phyloP scores from a whole-genome alignment of 2,113 vertebrate species.

The Oreochromis spilurus region DNA sequence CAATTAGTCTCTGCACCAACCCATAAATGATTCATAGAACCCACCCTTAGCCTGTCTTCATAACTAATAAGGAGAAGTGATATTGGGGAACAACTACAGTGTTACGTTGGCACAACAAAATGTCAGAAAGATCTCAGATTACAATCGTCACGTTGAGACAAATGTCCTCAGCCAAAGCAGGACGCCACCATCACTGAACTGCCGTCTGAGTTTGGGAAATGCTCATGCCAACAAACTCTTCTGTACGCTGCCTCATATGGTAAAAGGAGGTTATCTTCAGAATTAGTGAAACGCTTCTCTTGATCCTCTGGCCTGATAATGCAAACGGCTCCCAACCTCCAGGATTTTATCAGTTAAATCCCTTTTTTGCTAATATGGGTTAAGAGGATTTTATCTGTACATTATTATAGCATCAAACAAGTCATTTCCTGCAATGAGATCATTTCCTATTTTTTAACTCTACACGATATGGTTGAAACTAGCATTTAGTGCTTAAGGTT shows the following conservation, averaged over 20 bases:
- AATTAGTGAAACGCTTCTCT: constrained; percentile 11
- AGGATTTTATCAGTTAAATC: constrained; percentile 42
- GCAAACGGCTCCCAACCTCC: background rate
- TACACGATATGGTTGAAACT: background rate
- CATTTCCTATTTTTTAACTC: background rate
- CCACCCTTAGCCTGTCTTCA: background rate
- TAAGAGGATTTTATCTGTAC: constrained; percentile 47
- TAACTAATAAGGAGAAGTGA: constrained; percentile 8
- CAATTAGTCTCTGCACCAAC: background rate
- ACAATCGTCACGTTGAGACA: background rate
- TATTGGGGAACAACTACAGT: background rate
- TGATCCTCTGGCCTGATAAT: constrained; percentile 15
- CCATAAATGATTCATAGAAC: constrained; percentile 6
- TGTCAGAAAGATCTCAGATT: background rate
- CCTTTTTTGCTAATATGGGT: constrained; percentile 14
- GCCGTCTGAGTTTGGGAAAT: background rate
- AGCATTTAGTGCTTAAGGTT: background rate
- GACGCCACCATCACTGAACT: background rate
- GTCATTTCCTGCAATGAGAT: background rate
- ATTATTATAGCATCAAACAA: background rate
- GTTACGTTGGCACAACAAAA: background rate
- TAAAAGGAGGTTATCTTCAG: background rate
- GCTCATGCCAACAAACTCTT: accelerated
- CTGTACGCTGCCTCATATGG: background rate
- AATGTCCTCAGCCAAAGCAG: background rate